Evolutionary conservation across 2,113 vertebrate species (phyloP).

Genomic region (Acanthisitta chloris): DNA sequence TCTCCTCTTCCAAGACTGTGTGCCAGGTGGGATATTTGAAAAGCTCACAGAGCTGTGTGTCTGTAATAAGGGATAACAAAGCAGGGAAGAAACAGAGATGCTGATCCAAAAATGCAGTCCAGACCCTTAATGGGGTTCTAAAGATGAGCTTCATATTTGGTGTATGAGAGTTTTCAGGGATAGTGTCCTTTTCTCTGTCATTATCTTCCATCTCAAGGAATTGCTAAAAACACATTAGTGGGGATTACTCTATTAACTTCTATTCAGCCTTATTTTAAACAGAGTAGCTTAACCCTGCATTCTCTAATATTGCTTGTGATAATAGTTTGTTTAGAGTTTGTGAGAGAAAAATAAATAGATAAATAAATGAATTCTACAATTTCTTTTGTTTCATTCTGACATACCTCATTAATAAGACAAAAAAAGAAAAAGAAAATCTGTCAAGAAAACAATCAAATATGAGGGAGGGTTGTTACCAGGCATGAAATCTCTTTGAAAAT

Average conservation of each 20-base stretch:
- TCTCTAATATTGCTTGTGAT: background rate
- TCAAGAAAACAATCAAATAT: background rate
- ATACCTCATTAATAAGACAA: background rate
- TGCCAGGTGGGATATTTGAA: background rate
- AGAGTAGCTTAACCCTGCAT: background rate
- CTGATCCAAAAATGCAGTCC: background rate
- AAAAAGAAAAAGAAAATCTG: background rate
- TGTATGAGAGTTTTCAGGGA: background rate
- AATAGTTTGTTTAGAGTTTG: background rate
- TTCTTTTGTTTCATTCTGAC: background rate
- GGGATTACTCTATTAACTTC: background rate
- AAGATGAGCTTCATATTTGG: background rate
- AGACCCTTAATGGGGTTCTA: background rate
- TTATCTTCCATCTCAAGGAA: background rate
- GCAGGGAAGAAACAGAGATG: background rate
- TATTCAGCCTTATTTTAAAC: background rate
- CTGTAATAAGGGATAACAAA: background rate
- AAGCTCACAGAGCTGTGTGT: background rate
- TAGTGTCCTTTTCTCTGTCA: background rate
- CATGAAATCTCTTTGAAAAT: slow-evolving; percentile 17
- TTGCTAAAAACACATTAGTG: background rate
- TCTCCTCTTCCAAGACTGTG: background rate
- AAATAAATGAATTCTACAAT: background rate
- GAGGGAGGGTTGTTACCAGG: background rate
- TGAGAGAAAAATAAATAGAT: background rate